Conservation (phyloP, 92 coral and sea anemone genomes). For the Plumapathes pennacea region DNA sequence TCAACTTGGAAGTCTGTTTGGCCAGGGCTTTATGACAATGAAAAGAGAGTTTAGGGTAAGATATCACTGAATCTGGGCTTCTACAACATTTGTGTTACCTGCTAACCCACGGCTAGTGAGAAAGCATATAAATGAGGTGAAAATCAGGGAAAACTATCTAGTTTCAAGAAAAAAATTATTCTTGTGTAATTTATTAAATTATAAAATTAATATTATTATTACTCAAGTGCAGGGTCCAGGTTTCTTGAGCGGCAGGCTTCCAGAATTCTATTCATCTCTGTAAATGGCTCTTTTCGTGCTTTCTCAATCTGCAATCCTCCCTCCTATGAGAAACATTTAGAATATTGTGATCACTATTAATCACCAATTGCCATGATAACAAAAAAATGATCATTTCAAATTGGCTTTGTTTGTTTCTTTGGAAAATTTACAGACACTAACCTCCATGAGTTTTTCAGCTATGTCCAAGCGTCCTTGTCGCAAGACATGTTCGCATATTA, state of each 20-base stretch:
- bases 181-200: background rate
- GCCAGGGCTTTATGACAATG: no score
- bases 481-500: slow-evolving; percentile 87
- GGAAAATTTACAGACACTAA: background rate
- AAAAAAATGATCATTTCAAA: background rate
- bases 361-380: background rate
- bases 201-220: no score
- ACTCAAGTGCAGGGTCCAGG: slow-evolving; percentile 92
- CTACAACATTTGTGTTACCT: background rate
- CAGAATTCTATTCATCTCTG: slow-evolving; percentile 88
- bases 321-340: slow-evolving; percentile 50
- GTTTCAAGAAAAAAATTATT: background rate
- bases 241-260: slow-evolving; percentile 85
- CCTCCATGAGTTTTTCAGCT: slow-evolving; percentile 86
- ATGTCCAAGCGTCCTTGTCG: slow-evolving; percentile 97
- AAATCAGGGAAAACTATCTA: background rate
- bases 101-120: background rate
- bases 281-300: slow-evolving; percentile 85
- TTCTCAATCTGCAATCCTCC: slow-evolving; percentile 80
- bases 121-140: background rate
- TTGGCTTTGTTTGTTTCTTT: background rate
- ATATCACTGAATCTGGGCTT: no score
- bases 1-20: no score
- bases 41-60: no score
- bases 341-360: background rate